Percentiles rank a stretch among this genome's conserved stretches.
Conservation (phyloP, 2,797 vertebrate species). For the Streptopelia turtur region DNA sequence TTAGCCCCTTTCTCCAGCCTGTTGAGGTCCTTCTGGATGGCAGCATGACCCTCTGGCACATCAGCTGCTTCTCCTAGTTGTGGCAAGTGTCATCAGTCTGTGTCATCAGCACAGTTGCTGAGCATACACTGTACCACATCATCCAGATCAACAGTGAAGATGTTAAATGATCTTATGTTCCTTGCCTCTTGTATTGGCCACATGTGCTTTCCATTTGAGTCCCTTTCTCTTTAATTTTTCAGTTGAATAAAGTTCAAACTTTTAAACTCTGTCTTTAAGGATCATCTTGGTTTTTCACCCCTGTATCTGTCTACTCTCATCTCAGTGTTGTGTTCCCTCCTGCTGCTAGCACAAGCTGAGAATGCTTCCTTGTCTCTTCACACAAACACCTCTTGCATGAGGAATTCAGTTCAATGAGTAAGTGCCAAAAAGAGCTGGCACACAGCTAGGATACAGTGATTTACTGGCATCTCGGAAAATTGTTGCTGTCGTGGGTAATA, state of each 20-base stretch:
- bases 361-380: not conserved
- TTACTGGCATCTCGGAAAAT: constrained; percentile 36
- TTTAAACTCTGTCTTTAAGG: not conserved
- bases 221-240: not conserved
- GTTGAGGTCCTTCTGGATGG: not conserved
- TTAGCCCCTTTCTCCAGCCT: too few species aligned
- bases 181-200: not conserved
- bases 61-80: not conserved
- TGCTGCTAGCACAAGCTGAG: not conserved
- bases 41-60: not conserved
- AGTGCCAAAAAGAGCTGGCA: constrained; percentile 53
- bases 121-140: not conserved
- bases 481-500: constrained; percentile 43
- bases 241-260: not conserved
- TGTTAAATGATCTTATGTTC: not conserved
- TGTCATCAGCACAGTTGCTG: not conserved
- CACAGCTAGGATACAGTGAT: constrained; percentile 29
- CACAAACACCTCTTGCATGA: not conserved
- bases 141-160: not conserved
- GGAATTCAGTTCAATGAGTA: constrained; percentile 2
- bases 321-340: not conserved
- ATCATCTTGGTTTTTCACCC: not conserved
- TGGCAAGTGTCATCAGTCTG: not conserved
- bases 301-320: not conserved
- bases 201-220: not conserved